phyloP scores from a whole-genome alignment of 2,113 vertebrate species.

The Crotalus horridus region DNA sequence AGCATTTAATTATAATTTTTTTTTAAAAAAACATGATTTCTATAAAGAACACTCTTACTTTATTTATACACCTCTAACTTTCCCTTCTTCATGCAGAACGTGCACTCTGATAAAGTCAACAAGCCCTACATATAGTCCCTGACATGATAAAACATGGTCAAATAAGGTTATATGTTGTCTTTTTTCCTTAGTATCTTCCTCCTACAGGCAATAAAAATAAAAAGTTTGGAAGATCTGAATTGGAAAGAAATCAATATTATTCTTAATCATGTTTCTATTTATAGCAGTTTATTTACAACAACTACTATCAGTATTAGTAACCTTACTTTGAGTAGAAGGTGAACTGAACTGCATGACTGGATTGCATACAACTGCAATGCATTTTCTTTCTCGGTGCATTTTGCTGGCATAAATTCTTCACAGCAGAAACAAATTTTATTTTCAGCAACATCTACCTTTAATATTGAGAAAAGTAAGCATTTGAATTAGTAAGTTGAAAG shows the following conservation, averaged over 20 bases:
- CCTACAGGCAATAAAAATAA: neutral
- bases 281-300: neutral
- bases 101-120: neutral
- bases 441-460: slow-evolving; percentile 71
- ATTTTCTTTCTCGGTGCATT: slow-evolving; percentile 75
- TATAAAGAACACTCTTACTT: neutral
- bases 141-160: neutral
- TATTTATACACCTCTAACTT: neutral
- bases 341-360: slow-evolving; percentile 76
- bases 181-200: neutral
- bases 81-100: neutral
- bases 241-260: neutral
- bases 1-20: too few species aligned
- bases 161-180: neutral
- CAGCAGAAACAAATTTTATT: slow-evolving; percentile 81
- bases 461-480: slow-evolving; percentile 31
- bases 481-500: neutral
- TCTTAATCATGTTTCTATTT: neutral
- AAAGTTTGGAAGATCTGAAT: neutral
- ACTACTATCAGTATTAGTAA: neutral
- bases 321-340: slow-evolving; percentile 80
- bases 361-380: slow-evolving; percentile 73
- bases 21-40: neutral
- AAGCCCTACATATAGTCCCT: neutral
- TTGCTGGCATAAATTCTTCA: slow-evolving; percentile 65